phyloP scores from a whole-genome alignment of 2,797 vertebrate genomes.

The Xyrichtys novacula region DNA sequence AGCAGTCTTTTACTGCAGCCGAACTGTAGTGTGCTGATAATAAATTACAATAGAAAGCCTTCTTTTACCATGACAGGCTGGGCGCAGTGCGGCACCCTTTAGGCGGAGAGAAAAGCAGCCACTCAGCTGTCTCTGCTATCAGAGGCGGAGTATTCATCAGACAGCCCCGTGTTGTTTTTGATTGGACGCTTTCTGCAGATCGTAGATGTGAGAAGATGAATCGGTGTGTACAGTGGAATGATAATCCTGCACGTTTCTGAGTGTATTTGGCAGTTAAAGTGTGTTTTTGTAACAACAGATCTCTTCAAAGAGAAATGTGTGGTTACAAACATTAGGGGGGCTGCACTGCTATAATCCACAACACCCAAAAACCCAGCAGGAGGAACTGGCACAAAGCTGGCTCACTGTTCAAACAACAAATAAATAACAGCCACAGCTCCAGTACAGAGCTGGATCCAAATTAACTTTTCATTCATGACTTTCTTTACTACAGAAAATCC shows the following conservation, averaged over 20 bases:
- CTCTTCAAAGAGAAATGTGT: not conserved
- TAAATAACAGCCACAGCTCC: not conserved
- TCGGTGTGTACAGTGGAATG: not conserved
- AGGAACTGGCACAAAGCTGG: not conserved
- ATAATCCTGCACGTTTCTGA: not conserved
- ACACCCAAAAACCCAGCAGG: not conserved
- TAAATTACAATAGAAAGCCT: conserved; percentile 57
- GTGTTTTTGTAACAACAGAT: conserved; percentile 1
- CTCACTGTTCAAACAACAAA: conserved; percentile 8
- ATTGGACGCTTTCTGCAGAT: not conserved
- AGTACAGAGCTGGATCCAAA: not conserved
- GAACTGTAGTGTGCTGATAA: conserved; percentile 59
- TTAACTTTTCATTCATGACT: not conserved
- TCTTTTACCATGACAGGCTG: conserved; percentile 54
- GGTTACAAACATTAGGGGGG: not conserved
- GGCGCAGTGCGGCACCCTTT: conserved; percentile 46
- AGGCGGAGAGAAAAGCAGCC: conserved; percentile 38
- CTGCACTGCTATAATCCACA: not conserved
- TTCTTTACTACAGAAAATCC: no score
- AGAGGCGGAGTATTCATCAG: conserved; percentile 3
- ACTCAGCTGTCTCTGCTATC: conserved; percentile 22
- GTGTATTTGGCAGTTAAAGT: not conserved
- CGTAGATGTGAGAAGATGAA: not conserved
- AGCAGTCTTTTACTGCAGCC: conserved; percentile 52
- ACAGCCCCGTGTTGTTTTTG: conserved; percentile 10